Percentiles rank a stretch among this genome's conserved stretches.
These are phyloP conservation scores for Paracanthobrama guichenoti DNA, from an alignment of 2,113 vertebrate genomes.

Conservation along the genomic window DNA sequence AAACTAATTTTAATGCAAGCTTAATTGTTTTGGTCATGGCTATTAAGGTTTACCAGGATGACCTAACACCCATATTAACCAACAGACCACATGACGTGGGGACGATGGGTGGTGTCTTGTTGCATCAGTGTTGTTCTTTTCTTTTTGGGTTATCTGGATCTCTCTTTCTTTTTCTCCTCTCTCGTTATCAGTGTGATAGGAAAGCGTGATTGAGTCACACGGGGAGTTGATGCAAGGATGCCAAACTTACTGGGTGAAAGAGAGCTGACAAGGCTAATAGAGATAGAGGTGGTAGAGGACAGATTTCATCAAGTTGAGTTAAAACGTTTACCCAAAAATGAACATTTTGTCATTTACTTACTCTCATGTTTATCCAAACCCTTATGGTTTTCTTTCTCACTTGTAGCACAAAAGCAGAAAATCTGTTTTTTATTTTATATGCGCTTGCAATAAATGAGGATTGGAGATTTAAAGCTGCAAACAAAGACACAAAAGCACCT, in stretches of 20 bases:
- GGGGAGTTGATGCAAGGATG: background rate
- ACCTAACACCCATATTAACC: slow-evolving; percentile 12
- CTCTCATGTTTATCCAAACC: background rate
- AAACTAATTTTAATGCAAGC: background rate
- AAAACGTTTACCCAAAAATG: background rate
- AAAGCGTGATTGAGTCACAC: background rate
- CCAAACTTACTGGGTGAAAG: background rate
- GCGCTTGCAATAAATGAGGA: no score
- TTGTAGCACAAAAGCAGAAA: background rate
- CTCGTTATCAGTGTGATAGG: background rate
- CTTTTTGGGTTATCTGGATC: slow-evolving; percentile 65
- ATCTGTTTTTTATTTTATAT: no score
- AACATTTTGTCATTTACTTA: background rate
- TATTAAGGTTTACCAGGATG: background rate
- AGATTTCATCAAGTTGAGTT: background rate
- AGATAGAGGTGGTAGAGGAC: background rate
- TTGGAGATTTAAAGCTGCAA: no score
- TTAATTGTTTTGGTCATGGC: background rate
- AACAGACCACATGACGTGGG: background rate
- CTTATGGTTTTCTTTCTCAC: background rate
- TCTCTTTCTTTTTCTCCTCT: background rate
- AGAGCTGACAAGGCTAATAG: background rate
- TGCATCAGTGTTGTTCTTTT: slow-evolving; percentile 52
- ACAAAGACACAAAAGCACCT: no score
- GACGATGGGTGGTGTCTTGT: slow-evolving; percentile 59